phyloP scores from a whole-genome alignment of 2,888 invertebrate species.

The Ellobium chinense region DNA sequence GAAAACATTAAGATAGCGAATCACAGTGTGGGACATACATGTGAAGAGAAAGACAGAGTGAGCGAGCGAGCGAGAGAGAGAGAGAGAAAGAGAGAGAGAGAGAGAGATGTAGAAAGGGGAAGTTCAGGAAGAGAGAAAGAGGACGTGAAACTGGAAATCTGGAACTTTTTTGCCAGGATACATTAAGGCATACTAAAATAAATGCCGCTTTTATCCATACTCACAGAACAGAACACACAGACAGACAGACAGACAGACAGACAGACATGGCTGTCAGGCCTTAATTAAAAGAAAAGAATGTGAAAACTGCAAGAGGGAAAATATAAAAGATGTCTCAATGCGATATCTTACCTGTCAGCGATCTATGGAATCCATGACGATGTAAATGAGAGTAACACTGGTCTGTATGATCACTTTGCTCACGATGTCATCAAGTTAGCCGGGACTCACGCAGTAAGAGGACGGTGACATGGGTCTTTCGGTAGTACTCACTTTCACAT shows the following conservation, averaged over 20 bases:
- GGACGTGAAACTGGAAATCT: conserved; percentile 15
- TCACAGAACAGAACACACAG: neutral
- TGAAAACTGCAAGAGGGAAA: neutral
- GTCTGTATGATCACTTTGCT: too few species aligned
- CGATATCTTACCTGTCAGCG: too few species aligned
- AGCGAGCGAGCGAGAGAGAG: conserved; percentile 2
- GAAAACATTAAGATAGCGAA: neutral
- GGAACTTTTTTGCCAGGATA: too few species aligned
- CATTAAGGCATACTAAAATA: too few species aligned
- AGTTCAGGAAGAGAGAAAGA: conserved; percentile 24
- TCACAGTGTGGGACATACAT: neutral
- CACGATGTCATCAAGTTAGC: too few species aligned
- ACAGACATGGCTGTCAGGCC: neutral
- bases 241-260: neutral
- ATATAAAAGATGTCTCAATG: too few species aligned
- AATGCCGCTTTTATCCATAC: too few species aligned
- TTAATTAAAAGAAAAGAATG: neutral
- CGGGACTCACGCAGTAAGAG: too few species aligned
- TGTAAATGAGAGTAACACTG: too few species aligned
- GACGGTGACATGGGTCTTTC: too few species aligned
- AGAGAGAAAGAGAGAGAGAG: conserved; percentile 28
- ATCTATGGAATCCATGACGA: too few species aligned
- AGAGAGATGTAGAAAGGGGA: conserved; percentile 33
- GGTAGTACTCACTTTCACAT: too few species aligned
- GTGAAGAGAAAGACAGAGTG: conserved; percentile 12